These are phyloP conservation scores for Eulemur coronatus DNA, from an alignment of 2,797 vertebrate species.

Conservation along the genomic window DNA sequence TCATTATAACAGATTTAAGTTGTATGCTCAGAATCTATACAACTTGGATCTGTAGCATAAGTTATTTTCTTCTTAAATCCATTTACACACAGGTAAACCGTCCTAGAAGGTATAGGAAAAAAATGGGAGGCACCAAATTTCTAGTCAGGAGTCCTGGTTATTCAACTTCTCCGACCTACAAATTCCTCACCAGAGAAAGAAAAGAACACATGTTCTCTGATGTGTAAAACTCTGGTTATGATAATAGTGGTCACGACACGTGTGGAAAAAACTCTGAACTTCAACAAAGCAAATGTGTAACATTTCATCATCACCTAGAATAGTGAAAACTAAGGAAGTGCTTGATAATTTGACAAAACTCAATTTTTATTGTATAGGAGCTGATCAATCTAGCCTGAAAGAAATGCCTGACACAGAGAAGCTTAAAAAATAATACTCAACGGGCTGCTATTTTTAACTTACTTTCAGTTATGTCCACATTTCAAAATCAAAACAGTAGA, in stretches of 20 bases:
- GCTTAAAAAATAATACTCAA: neutral
- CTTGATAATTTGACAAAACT: neutral
- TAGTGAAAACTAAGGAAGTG: neutral
- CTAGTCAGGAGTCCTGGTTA: neutral
- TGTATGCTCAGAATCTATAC: neutral
- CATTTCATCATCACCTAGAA: neutral
- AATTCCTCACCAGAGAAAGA: neutral
- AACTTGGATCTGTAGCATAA: neutral
- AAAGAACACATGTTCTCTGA: neutral
- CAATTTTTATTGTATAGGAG: neutral
- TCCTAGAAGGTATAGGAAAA: neutral
- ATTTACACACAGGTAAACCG: neutral
- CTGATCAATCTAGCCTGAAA: neutral
- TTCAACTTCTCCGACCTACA: neutral
- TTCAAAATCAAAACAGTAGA: slow-evolving; percentile 44
- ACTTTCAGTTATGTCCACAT: slow-evolving; percentile 22
- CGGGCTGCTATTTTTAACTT: slow-evolving; percentile 21
- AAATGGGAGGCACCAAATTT: neutral
- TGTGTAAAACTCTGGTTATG: neutral
- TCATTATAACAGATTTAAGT: neutral
- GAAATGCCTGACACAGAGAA: neutral
- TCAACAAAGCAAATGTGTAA: neutral
- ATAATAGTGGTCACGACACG: neutral
- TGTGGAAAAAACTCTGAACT: neutral
- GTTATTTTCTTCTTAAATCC: slow-evolving; percentile 20